Evolutionary conservation across 2,113 vertebrate genomes (phyloP).

Genomic region (Cottus gobio): DNA sequence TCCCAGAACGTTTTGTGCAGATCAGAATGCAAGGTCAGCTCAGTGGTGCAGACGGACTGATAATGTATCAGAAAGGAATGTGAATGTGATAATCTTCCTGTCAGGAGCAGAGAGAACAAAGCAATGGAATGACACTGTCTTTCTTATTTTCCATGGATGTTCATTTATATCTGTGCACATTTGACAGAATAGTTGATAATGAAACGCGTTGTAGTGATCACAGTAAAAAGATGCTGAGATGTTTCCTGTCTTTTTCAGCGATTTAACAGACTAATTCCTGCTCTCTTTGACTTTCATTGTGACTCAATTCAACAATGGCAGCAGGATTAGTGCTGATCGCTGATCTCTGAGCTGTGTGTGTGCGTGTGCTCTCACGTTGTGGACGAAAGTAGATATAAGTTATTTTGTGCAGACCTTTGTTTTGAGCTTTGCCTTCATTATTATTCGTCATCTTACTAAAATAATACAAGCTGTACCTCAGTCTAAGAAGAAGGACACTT

Average conservation of each 20-base stretch:
- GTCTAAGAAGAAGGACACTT: not conserved
- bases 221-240: not conserved
- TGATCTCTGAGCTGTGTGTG: no score
- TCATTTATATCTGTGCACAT: not conserved
- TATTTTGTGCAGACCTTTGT: not conserved
- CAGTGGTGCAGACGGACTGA: slow-evolving; percentile 6
- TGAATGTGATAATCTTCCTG: not conserved
- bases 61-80: slow-evolving; percentile 20
- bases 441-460: not conserved
- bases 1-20: not conserved
- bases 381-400: slow-evolving; percentile 2
- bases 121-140: not conserved
- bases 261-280: not conserved
- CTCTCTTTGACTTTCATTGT: not conserved
- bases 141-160: not conserved
- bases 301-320: slow-evolving; percentile 12
- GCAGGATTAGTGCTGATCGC: slow-evolving; percentile 38
- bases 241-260: not conserved
- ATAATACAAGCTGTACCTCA: slow-evolving; percentile 1
- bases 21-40: slow-evolving; percentile 13
- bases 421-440: not conserved
- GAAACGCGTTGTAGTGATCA: not conserved
- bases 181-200: not conserved
- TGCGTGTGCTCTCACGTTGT: not conserved
- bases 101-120: not conserved